These are phyloP conservation scores for Crossaster papposus DNA, from an alignment of 53 echinoderm and acorn worm genomes.

Conservation along the genomic window DNA sequence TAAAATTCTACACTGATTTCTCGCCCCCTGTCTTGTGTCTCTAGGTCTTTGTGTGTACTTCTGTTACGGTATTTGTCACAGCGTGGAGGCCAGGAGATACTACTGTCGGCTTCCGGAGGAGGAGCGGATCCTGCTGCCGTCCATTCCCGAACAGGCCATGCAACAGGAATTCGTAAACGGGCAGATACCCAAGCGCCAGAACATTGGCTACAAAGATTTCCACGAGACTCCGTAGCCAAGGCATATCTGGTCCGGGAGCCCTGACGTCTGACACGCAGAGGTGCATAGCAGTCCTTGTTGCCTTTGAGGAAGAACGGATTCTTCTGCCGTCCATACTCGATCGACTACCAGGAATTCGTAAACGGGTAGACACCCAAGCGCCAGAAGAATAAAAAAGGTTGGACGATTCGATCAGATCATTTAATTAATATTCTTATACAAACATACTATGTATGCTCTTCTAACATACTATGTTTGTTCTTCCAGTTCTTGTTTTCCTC, in stretches of 20 bases:
- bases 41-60: conserved; percentile 65
- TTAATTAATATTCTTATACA: no score
- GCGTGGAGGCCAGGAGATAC: conserved; percentile 63
- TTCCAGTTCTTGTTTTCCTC: no score
- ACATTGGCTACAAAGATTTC: conserved; percentile 63
- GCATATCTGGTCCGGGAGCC: neutral
- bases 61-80: conserved; percentile 66
- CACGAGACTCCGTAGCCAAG: conserved; percentile 39
- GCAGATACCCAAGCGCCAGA: conserved; percentile 41
- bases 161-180: conserved; percentile 51
- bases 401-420: neutral
- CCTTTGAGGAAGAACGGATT: conserved; percentile 69
- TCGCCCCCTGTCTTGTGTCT: neutral
- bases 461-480: no score
- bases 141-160: conserved; percentile 65
- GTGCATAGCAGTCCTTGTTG: no score
- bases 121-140: conserved; percentile 63
- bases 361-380: conserved; percentile 45
- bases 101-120: conserved; percentile 58
- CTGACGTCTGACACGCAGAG: neutral
- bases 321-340: conserved; percentile 65
- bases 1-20: neutral
- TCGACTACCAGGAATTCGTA: conserved; percentile 39
- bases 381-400: conserved; percentile 26
- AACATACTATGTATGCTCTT: no score